phyloP scores from a whole-genome alignment of 2,113 vertebrate genomes.

The Turnix velox region DNA sequence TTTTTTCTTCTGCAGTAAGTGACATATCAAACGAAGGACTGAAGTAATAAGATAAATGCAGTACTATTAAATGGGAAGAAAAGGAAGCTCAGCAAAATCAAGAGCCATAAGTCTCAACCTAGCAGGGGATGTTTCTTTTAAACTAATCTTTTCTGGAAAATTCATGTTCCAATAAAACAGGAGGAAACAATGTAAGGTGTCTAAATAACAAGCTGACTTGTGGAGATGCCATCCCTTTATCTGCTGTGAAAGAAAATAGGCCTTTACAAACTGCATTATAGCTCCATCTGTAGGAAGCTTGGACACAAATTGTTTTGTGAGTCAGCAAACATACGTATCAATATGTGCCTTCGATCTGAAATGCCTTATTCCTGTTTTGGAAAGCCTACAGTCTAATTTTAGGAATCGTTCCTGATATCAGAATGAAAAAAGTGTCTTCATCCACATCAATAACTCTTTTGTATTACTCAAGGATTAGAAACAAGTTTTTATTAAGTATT shows the following conservation, averaged over 20 bases:
- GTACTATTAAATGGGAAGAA: not conserved
- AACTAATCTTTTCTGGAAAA: not conserved
- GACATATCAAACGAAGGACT: not conserved
- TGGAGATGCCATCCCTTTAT: not conserved
- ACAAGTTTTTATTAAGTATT: not conserved
- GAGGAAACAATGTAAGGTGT: not conserved
- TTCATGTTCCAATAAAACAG: not conserved
- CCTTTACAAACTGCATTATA: conserved; percentile 26
- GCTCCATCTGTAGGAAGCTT: conserved; percentile 59
- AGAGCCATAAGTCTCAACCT: not conserved
- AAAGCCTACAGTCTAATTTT: not conserved
- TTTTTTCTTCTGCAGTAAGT: not conserved
- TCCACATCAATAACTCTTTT: not conserved
- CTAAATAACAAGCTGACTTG: not conserved
- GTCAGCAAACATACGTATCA: not conserved
- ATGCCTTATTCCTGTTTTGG: not conserved
- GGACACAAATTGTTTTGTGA: not conserved
- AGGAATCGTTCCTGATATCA: not conserved
- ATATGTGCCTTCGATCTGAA: not conserved
- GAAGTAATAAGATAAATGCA: not conserved
- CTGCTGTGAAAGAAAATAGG: not conserved
- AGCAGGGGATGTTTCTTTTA: not conserved
- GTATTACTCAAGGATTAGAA: not conserved
- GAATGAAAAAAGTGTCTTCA: not conserved
- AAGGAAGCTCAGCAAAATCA: not conserved